Percentiles rank a stretch among this genome's conserved stretches.
Conservation (phyloP, 2,888 invertebrate species). For the Dolomedes plantarius region DNA sequence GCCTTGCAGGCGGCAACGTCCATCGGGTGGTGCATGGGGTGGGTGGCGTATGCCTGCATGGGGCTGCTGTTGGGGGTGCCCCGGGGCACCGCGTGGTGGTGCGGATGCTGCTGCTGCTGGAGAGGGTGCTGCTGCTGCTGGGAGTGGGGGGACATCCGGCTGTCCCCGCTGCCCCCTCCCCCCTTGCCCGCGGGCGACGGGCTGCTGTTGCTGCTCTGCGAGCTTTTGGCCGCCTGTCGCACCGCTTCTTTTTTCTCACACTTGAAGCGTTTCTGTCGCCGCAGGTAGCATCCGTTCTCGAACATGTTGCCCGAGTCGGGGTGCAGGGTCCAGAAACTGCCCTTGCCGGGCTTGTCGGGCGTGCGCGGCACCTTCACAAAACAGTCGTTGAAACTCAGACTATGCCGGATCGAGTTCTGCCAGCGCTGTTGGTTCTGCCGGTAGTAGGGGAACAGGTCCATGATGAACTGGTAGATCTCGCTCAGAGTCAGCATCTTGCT, state of each 20-base stretch:
- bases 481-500: constrained; percentile 97
- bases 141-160: constrained; percentile 52
- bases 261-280: constrained; percentile 98
- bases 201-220: constrained; percentile 74
- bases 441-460: constrained; percentile 99
- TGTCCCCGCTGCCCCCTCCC: constrained; percentile 51
- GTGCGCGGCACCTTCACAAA: constrained; percentile 96
- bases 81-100: constrained; percentile 32
- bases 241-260: constrained; percentile 88
- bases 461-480: constrained; percentile 99
- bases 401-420: constrained; percentile 99
- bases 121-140: constrained; percentile 72
- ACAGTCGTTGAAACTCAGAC: constrained; percentile 98
- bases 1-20: constrained; percentile 60
- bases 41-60: constrained; percentile 30
- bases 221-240: constrained; percentile 50
- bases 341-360: constrained; percentile 98
- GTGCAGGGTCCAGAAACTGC: constrained; percentile 98
- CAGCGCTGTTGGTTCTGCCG: constrained; percentile 98
- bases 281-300: constrained; percentile 97
- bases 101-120: constrained; percentile 37
- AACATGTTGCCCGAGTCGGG: constrained; percentile 99
- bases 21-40: constrained; percentile 34
- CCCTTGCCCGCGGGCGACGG: constrained; percentile 75
- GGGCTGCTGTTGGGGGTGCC: constrained; percentile 67